Conservation (phyloP, 64 coral and sea anemone species). For the Platygyra sinensis region DNA sequence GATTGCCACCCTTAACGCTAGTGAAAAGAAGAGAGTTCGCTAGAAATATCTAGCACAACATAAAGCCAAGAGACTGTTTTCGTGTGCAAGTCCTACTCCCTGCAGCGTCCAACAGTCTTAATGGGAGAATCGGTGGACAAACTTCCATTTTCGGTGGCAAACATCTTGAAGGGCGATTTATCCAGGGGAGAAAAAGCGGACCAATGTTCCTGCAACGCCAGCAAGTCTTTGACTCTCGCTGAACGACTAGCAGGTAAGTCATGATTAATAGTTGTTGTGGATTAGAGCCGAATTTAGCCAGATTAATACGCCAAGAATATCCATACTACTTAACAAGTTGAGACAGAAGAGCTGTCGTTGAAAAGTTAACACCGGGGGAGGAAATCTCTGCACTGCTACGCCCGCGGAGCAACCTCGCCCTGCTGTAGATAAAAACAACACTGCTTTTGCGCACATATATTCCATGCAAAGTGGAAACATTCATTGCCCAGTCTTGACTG, state of each 20-base stretch:
- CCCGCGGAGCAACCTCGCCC: no score
- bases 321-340: neutral
- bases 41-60: neutral
- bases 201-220: neutral
- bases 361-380: neutral
- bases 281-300: neutral
- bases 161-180: conserved; percentile 20
- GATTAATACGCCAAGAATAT: neutral
- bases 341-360: neutral
- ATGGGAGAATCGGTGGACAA: conserved; percentile 1
- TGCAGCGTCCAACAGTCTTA: neutral
- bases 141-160: conserved; percentile 34
- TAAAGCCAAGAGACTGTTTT: neutral
- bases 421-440: no score
- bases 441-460: no score
- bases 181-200: neutral
- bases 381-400: neutral
- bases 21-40: neutral
- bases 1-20: neutral
- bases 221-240: conserved; percentile 46
- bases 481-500: no score
- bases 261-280: neutral
- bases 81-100: neutral
- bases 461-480: no score
- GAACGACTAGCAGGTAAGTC: conserved; percentile 62